phyloP scores from a whole-genome alignment of 2,797 vertebrate species.

The Arremon aurantiirostris region DNA sequence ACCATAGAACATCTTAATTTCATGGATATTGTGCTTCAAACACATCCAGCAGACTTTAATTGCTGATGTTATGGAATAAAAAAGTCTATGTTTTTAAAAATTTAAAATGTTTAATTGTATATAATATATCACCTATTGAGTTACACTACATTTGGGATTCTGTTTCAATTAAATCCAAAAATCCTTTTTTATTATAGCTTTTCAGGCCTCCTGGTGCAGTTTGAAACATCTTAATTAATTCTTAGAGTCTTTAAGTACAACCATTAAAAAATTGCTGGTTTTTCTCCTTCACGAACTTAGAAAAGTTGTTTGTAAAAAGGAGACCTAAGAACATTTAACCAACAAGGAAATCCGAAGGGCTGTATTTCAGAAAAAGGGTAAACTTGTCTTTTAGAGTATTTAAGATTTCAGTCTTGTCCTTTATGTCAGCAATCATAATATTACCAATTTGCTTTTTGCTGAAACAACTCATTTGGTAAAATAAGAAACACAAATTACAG shows the following conservation, averaged over 20 bases:
- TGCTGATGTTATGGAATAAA: background rate
- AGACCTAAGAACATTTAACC: background rate
- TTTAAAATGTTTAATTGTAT: background rate
- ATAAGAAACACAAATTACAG: background rate
- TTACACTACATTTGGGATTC: background rate
- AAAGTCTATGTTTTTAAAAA: background rate
- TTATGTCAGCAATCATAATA: background rate
- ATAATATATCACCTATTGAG: background rate
- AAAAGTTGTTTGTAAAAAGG: background rate
- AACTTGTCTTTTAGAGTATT: background rate
- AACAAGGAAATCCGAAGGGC: background rate
- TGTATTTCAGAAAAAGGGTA: background rate
- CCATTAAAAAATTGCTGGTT: background rate
- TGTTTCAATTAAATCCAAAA: background rate
- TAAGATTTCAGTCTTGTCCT: background rate
- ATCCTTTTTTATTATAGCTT: background rate
- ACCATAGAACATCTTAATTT: background rate
- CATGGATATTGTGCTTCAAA: background rate
- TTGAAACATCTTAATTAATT: slow-evolving; percentile 16
- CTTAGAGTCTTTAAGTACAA: background rate
- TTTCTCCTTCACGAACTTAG: background rate
- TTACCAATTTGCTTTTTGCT: background rate
- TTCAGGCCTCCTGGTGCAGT: background rate
- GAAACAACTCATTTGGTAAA: background rate
- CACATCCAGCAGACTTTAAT: background rate